phyloP scores from a whole-genome alignment of 2,797 vertebrate species.

The Delichon dasypus region DNA sequence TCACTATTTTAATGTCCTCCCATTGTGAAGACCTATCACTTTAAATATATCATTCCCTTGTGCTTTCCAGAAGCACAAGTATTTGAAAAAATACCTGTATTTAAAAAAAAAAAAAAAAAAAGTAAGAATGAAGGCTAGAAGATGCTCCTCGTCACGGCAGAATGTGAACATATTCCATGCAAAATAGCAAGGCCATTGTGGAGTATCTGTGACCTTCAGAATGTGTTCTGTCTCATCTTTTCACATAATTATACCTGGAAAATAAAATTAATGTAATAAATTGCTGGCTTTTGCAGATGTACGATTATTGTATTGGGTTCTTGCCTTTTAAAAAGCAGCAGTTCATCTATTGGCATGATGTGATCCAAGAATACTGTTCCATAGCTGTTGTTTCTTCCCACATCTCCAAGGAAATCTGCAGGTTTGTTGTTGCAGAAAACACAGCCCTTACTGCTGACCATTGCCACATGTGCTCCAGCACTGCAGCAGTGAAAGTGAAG shows the following conservation, averaged over 20 bases:
- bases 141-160: not conserved
- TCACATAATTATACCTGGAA: not conserved
- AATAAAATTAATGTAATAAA: not conserved
- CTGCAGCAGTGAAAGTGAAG: not conserved
- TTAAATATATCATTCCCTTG: not conserved
- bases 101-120: not conserved
- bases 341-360: not conserved
- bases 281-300: not conserved
- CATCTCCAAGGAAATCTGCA: not conserved
- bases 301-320: not conserved
- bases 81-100: not conserved
- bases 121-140: not conserved
- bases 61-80: not conserved
- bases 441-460: not conserved
- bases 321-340: not conserved
- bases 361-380: not conserved
- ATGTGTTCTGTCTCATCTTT: not conserved
- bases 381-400: not conserved
- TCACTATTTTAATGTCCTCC: not conserved
- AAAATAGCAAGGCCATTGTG: not conserved
- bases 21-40: not conserved
- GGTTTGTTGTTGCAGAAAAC: not conserved
- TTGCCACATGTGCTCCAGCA: not conserved
- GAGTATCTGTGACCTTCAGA: not conserved
- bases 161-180: not conserved